Base-by-base conservation (phyloP, 2,888 invertebrate species). In the Drosophila stalkeri region DNA sequence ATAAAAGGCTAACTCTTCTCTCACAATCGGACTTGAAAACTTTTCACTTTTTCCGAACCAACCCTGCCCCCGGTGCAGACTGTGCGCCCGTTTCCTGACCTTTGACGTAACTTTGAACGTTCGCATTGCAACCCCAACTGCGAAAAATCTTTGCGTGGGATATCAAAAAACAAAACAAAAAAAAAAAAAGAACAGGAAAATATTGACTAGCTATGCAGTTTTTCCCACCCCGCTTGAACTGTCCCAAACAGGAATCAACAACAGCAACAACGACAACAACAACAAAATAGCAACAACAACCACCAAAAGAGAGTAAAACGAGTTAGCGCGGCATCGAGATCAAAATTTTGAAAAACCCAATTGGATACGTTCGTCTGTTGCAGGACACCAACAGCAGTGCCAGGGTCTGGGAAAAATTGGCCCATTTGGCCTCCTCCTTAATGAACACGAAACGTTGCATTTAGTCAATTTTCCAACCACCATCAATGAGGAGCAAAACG, bases 381-480 rank as follows among this genome's bases (percentile, higher is more conserved):
- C 57, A 47, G 43, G 46, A 60, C 66, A 65, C 9, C 46, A 49
- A 49, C 35, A 31, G 23, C 33, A 41, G 37, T 43, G 49, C 54
- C 54, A 62, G 64, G 43, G 43, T 74, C 61, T 76, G 76, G 64
- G 72, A 77, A 83, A 83, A 83, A 88, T 86, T 86, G 69, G 83
- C 77, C 77, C 70, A 86, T 88, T 88, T 80, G 83, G 57, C 31
- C 47, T 39, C 46, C 20, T 16, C 64, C 72, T 67, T 84, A 84
- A 84, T 81, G 72, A 80, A 84, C 72, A 63, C 72, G 66, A 77
- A 87, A 72, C 80, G 87, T 85, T 82, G 84, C 85, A 89, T 85
- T 85, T 85, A 79, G 86, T 85, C 88, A 87, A 85, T 87, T 85
- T 85, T 87, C 75, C 82, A 76, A 82, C 77, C 90, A 87, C 77